Evolutionary conservation across 2,113 vertebrate species (phyloP), one percentile per base, ranked within the genome.

Genomic region (Platycercus adscitus): DNA sequence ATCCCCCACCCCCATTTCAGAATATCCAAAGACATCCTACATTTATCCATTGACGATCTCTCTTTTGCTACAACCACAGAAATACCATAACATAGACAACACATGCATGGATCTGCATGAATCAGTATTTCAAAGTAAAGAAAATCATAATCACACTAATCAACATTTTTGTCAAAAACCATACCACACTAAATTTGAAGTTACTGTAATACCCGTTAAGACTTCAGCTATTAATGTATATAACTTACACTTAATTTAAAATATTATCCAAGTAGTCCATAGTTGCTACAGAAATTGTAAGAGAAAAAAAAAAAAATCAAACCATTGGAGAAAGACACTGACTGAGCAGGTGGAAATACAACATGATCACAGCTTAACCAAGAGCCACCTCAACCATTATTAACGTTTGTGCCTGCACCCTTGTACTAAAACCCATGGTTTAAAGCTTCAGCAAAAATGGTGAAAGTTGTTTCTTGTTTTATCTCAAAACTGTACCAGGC

Each of bases 351-450:
- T 72, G 49, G 20, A 26, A 91, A 61, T 3, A 52, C 17, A 77
- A 17, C 0, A 4, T 29, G 33, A 81, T 31, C 55, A 44, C 46
- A 70, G 13, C n/a, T 39, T 65, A 73, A 79, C 49, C 58, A 81
- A 61, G 8, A n/a, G 21, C 4, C 70, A 55, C 10, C 29, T 72
- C 35, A 47, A 29, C 18, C 33, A 16, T 25, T 41, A 72, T 2
- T 17, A 39, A 55, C 21, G 60, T 0, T 0, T 29, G 9, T 8
- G 26, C 11, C 60, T 53, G 13, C 44, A 64, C 46, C 46, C 56
- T n/a, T 60, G 35, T 2, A 9, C 50, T 33, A 66, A 75, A 92
- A 2, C 15, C 26, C 20, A 6, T 0, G n/a, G 29, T n/a, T 44
- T 26, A 78, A 56, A 76, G 68, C 39, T 52, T 64, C 61, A 52